phyloP scores from a whole-genome alignment of 2,888 invertebrate species.

The Heliconius aoede region DNA sequence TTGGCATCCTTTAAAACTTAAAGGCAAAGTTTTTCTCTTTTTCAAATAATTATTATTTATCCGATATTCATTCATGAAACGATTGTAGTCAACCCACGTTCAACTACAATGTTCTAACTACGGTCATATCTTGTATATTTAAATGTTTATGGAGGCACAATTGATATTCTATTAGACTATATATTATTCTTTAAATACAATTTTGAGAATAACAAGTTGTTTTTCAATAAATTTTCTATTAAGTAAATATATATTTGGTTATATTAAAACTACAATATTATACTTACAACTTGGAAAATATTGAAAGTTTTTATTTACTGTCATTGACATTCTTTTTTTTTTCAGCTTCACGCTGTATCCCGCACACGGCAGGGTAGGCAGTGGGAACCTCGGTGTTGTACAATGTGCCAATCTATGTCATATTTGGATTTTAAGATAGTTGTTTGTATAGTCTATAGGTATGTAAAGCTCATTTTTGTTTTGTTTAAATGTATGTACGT shows the following conservation, averaged over 20 bases:
- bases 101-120: conserved; percentile 17
- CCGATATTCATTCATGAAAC: conserved; percentile 24
- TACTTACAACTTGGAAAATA: neutral
- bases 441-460: neutral
- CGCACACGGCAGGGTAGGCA: too few species aligned
- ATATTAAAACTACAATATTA: neutral
- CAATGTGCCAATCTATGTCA: neutral
- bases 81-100: conserved; percentile 26
- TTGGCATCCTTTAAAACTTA: neutral
- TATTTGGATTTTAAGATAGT: neutral
- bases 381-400: too few species aligned
- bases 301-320: conserved; percentile 29
- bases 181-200: neutral
- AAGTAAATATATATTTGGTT: neutral
- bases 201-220: neutral
- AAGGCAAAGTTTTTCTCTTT: conserved; percentile 9
- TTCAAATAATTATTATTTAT: conserved; percentile 16
- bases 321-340: conserved; percentile 45
- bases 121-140: conserved; percentile 18
- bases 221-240: neutral
- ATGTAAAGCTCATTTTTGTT: neutral
- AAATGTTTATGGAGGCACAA: conserved; percentile 12
- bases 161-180: conserved; percentile 15
- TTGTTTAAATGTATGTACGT: neutral
- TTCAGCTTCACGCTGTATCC: too few species aligned